Base-by-base conservation (phyloP, 2,113 vertebrate genomes). In the Synodontis membranacea region DNA sequence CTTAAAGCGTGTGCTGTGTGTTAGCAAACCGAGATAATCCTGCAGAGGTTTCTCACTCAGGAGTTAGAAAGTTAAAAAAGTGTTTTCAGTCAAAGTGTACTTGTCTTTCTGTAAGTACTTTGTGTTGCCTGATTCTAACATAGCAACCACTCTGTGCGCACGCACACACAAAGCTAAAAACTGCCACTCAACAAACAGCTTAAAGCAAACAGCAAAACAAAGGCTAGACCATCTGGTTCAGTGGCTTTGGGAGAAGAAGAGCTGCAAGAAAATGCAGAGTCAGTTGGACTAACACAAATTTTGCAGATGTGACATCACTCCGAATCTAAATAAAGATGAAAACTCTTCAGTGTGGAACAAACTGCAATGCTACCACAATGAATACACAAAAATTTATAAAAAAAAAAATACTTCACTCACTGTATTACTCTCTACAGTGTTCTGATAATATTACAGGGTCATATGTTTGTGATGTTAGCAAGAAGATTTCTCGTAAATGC, bases 161-260 rank as follows among this genome's bases (percentile, higher is more conserved):
- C 17, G 39, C 66, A 74, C 83, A 58, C 31, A 74, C 80, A 48
- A 42, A 19, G 50, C 58, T 6, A 23, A 78, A 56, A 84, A 80
- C 76, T 25, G 79, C 74, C 80, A 72, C 80, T 87, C 79, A 66
- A 75, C 85, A 86, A 78, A 82, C 52, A 82, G 23, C 37, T 58
- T 28, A 79, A 34, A 68, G 75, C 54, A 83, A 85, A 87, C 52
- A 89, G 81, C 56, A 9, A 88, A 85, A 89, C 80, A 88, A 86
- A 89, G 75, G 52, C 34, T 54, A 44, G 62, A 75, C 60, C 74
- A 84, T 83, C 84, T 86, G 58, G 42, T 54, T 79, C 19, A 15
- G 44, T 21, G 60, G 83, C 74, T 52, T 70, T 9, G 28, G 60
- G 39, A 25, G 50, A 46, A 86, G 64, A 78, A 6, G 44, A 31